Evolutionary conservation across 2,113 vertebrate species (phyloP).

Genomic region (Enhydra lutris): DNA sequence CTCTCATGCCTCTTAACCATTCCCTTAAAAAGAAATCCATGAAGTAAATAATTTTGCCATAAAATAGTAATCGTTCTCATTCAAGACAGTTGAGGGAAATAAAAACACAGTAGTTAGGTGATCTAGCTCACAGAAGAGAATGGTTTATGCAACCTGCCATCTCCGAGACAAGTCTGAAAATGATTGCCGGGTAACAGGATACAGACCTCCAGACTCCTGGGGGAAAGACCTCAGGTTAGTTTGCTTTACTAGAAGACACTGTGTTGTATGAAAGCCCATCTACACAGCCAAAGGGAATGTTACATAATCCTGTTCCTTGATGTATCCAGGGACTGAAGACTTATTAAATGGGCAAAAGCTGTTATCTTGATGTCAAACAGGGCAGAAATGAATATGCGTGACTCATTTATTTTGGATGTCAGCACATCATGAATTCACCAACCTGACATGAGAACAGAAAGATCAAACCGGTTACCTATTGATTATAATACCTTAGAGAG

Average conservation of each 20-base stretch:
- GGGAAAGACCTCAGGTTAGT: neutral
- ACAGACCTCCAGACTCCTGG: neutral
- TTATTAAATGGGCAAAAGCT: conserved; percentile 51
- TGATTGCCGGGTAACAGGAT: neutral
- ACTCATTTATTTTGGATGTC: conserved; percentile 33
- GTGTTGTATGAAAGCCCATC: conserved; percentile 48
- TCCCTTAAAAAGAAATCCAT: neutral
- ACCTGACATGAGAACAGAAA: neutral
- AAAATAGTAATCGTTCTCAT: conserved; percentile 6
- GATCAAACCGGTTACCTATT: conserved; percentile 27
- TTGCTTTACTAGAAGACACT: conserved; percentile 31
- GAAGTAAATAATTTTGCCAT: neutral
- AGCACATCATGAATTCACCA: conserved; percentile 55
- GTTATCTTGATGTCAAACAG: conserved; percentile 36
- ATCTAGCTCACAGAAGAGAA: neutral
- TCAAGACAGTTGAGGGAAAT: neutral
- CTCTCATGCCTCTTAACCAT: neutral
- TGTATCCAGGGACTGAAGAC: neutral
- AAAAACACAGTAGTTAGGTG: neutral
- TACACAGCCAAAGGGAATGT: conserved; percentile 31
- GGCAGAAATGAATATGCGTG: neutral
- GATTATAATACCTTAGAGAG: neutral
- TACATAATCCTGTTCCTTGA: conserved; percentile 39
- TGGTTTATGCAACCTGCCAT: neutral
- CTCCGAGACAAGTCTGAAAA: conserved; percentile 28